A percentile compares a stretch with the other conserved stretches of the same genome.
Conservation (phyloP, 2,888 invertebrate genomes). For the Sclerodermus sp. region DNA sequence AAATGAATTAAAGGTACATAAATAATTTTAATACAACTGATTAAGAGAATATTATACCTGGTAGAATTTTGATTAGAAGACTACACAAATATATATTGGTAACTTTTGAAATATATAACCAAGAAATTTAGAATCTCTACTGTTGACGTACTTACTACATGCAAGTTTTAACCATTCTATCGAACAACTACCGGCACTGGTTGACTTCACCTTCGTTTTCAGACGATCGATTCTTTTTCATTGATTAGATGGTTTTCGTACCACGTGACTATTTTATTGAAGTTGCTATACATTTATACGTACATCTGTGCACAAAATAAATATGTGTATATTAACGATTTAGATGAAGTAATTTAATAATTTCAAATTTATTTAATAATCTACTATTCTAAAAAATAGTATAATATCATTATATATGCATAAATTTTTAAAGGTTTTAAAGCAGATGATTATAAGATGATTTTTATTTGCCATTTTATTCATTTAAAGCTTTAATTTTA, state of each 20-base stretch:
- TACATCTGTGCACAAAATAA: constrained; percentile 18
- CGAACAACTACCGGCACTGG: constrained; percentile 19
- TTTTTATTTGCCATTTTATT: too few relatives aligned
- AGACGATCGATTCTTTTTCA: constrained; percentile 44
- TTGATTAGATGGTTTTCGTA: constrained; percentile 37
- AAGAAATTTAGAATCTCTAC: constrained; percentile 7
- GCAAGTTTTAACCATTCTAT: constrained; percentile 33
- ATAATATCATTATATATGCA: too few relatives aligned
- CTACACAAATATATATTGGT: constrained; percentile 10
- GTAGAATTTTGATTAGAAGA: constrained; percentile 1
- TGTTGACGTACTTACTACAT: constrained; percentile 14
- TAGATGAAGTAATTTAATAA: not conserved
- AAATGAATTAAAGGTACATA: too few relatives aligned
- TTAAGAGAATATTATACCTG: not conserved
- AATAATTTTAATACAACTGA: too few relatives aligned
- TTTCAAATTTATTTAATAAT: too few relatives aligned
- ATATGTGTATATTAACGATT: constrained; percentile 7
- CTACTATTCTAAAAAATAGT: too few relatives aligned
- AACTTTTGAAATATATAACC: constrained; percentile 23
- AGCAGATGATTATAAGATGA: too few relatives aligned
- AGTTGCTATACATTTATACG: constrained; percentile 19
- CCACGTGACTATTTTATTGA: constrained; percentile 29
- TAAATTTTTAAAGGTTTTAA: too few relatives aligned
- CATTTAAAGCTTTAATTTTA: too few relatives aligned
- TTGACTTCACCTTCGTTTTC: constrained; percentile 36